Base-by-base conservation (phyloP, 2,888 invertebrate genomes). In the Aphodius granarius region DNA sequence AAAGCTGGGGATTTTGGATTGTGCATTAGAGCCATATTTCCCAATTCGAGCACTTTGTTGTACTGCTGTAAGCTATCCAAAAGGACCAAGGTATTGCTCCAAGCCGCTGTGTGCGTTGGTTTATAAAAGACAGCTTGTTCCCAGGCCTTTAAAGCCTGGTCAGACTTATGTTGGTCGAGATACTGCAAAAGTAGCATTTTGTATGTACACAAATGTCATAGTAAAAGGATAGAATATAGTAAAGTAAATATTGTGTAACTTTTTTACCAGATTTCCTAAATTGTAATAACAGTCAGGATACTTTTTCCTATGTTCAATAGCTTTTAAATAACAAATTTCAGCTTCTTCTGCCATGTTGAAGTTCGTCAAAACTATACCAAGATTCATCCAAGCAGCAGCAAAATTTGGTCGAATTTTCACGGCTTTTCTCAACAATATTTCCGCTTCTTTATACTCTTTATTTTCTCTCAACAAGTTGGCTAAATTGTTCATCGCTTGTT, bases 311-410 rank as follows among this genome's bases (percentile, higher is more conserved):
- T 94, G 91, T 43, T 88, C 89, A 3, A 98, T 87, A 0, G 98
- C 98, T 73, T 89, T 93, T 81, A 91, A 88, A 85, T 98, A 98
- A 81, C 97, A 95, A 17, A 86, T 84, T 83, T 95, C 91, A 0
- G 98, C 94, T 83, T 94, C 93, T 1, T 89, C 86, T 78, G 91
- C 91, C 77, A 93, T 91, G 80, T 92, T 91, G 72, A 93, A 88
- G 63, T 92, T 91, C 0, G 96, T 93, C 79, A 97, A 90, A 23
- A 97, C 95, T 81, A 98, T 98, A 16, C 98, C 98, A 73, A 98
- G 89, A 88, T 99, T 99, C 98, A 98, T 98, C 98, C 98, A 99
- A 0, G 98, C 98, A 0, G 97, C 94, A 1, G 98, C 94, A 88
- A 98, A 98, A 85, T 95, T 94, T 43, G 93, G 89, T 82, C 94